Evolutionary conservation across 2,113 vertebrate species (phyloP).

Genomic region (Oreochromis spilurus): DNA sequence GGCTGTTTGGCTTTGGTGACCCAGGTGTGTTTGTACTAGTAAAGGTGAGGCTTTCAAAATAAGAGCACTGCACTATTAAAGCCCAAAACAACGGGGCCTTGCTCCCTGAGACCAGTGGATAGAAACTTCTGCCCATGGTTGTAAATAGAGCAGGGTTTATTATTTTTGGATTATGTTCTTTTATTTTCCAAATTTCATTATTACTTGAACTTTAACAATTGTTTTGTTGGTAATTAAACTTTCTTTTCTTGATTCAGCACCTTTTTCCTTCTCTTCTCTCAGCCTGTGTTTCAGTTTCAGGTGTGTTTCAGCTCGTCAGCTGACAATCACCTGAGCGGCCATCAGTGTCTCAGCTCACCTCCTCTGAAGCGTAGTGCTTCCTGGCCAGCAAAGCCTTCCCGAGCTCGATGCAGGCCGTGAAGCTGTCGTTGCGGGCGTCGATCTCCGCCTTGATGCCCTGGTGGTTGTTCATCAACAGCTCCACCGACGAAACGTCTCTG

Average conservation of each 20-base stretch:
- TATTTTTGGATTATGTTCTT: neutral
- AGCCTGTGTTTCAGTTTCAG: neutral
- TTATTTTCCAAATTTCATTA: rapidly evolving
- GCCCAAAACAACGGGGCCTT: rapidly evolving
- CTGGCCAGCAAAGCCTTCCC: constrained; percentile 90
- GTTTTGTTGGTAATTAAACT: neutral
- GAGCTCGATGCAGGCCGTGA: constrained; percentile 91
- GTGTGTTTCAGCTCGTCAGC: neutral
- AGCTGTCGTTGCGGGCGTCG: constrained; percentile 94
- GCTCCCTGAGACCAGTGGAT: rapidly evolving
- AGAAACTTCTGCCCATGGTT: neutral
- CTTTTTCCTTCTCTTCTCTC: neutral
- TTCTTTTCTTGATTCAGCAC: neutral
- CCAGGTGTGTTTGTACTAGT: neutral
- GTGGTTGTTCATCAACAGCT: constrained; percentile 97
- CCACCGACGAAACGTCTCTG: constrained; percentile 95
- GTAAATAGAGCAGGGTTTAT: neutral
- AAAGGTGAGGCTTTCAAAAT: neutral
- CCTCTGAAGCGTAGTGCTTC: constrained; percentile 92
- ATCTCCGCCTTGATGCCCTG: constrained; percentile 98
- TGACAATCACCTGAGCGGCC: neutral
- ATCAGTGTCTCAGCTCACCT: constrained; percentile 64
- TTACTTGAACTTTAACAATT: neutral
- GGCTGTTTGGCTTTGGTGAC: neutral
- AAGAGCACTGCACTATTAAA: neutral